These are phyloP conservation scores for Chesias legatella DNA, from an alignment of 2,888 invertebrate genomes.

Conservation along the genomic window DNA sequence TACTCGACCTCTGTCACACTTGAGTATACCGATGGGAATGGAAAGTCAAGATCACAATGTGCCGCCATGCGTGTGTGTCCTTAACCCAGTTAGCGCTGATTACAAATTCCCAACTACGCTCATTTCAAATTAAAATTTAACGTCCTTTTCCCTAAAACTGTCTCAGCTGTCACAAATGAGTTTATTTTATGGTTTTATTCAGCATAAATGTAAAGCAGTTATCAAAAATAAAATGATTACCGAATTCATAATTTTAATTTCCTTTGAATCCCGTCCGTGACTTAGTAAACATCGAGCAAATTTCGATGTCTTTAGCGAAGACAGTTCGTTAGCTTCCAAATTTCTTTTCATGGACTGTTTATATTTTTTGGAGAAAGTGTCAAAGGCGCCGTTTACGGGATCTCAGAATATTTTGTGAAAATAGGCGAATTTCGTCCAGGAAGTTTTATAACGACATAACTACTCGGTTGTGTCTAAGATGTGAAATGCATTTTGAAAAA, in stretches of 20 bases:
- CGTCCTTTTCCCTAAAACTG: neutral
- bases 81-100: conserved; percentile 6
- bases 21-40: too few species aligned
- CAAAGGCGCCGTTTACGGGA: conserved; percentile 14
- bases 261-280: conserved; percentile 17
- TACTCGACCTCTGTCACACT: conserved; percentile 3
- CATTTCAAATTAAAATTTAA: conserved; percentile 8
- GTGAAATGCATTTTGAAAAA: neutral
- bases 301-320: conserved; percentile 26
- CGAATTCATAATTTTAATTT: conserved; percentile 21
- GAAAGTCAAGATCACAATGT: conserved; percentile 10
- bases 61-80: conserved; percentile 1
- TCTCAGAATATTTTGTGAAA: conserved; percentile 7
- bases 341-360: conserved; percentile 10
- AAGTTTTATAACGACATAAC: conserved; percentile 3
- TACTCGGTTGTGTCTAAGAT: too few species aligned
- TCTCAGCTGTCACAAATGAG: neutral
- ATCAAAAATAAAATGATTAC: conserved; percentile 7
- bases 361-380: conserved; percentile 15
- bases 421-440: conserved; percentile 2
- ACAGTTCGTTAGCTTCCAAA: conserved; percentile 27
- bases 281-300: conserved; percentile 23
- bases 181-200: neutral
- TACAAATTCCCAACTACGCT: conserved; percentile 11
- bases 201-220: neutral